phyloP scores from a whole-genome alignment of 2,888 invertebrate species.

The Xanthorhoe spadicearia region DNA sequence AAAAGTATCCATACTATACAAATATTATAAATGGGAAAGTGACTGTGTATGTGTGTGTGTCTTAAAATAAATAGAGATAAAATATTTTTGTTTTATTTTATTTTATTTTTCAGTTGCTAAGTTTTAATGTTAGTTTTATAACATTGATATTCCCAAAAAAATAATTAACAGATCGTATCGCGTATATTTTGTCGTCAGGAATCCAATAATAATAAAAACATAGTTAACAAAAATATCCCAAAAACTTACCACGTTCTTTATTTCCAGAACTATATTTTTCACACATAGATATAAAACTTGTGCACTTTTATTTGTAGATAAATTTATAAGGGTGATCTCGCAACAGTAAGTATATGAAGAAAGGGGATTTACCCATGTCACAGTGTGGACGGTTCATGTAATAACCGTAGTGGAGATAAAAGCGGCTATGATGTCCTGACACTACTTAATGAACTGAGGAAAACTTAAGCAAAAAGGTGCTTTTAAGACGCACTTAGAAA shows the following conservation, averaged over 20 bases:
- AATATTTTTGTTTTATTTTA: too few species aligned
- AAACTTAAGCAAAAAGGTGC: background rate
- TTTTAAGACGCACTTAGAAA: background rate
- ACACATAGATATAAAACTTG: background rate
- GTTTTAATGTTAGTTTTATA: too few species aligned
- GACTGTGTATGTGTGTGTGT: too few species aligned
- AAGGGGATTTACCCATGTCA: conserved; percentile 83
- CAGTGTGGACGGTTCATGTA: conserved; percentile 66
- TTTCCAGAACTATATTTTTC: too few species aligned
- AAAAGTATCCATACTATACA: too few species aligned
- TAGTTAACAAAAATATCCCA: background rate
- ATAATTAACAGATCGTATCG: too few species aligned
- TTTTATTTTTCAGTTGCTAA: too few species aligned
- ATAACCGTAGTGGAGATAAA: conserved; percentile 71
- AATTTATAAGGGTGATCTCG: conserved; percentile 16
- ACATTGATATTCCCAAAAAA: too few species aligned
- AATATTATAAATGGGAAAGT: too few species aligned
- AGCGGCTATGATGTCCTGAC: conserved; percentile 54
- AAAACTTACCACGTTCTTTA: background rate
- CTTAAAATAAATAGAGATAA: too few species aligned
- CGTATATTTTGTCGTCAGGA: too few species aligned
- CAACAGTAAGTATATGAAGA: conserved; percentile 71
- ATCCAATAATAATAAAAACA: too few species aligned
- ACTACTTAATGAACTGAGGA: conserved; percentile 17
- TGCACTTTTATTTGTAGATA: background rate